Evolutionary conservation across 2,888 invertebrate genomes (phyloP).

Genomic region (Cephus runcator): DNA sequence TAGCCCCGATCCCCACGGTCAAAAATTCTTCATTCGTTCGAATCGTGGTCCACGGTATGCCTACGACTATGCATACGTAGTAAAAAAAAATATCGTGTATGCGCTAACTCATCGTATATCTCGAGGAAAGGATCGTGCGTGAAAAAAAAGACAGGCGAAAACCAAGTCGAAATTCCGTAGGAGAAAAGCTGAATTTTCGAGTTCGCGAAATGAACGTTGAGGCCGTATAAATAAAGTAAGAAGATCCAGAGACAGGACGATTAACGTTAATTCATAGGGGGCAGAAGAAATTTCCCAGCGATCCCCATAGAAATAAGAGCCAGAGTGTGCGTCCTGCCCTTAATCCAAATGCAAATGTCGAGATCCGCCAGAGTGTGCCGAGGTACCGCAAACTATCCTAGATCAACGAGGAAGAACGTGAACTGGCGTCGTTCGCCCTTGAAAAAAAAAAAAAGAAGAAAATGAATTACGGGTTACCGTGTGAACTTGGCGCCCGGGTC

Average conservation of each 20-base stretch:
- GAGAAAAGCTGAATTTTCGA: neutral
- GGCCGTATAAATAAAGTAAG: neutral
- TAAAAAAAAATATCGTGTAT: neutral
- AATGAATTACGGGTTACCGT: conserved; percentile 32
- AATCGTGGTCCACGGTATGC: neutral
- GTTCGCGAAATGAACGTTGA: neutral
- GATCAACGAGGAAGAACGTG: neutral
- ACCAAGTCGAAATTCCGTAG: neutral
- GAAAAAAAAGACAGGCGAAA: neutral
- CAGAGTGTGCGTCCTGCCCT: neutral
- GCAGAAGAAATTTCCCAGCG: neutral
- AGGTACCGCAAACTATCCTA: neutral
- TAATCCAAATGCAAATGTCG: neutral
- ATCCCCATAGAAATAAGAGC: neutral
- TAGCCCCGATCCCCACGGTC: neutral
- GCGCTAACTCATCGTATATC: neutral
- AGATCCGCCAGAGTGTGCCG: neutral
- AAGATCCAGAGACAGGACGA: neutral
- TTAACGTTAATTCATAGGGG: neutral
- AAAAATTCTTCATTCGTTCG: neutral
- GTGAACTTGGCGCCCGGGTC: conserved; percentile 31
- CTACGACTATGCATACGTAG: neutral
- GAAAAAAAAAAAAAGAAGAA: neutral
- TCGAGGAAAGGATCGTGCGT: neutral
- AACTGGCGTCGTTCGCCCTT: neutral